These are phyloP conservation scores for Uloborus diversus DNA, from an alignment of 1,140 invertebrate genomes.

Conservation along the genomic window DNA sequence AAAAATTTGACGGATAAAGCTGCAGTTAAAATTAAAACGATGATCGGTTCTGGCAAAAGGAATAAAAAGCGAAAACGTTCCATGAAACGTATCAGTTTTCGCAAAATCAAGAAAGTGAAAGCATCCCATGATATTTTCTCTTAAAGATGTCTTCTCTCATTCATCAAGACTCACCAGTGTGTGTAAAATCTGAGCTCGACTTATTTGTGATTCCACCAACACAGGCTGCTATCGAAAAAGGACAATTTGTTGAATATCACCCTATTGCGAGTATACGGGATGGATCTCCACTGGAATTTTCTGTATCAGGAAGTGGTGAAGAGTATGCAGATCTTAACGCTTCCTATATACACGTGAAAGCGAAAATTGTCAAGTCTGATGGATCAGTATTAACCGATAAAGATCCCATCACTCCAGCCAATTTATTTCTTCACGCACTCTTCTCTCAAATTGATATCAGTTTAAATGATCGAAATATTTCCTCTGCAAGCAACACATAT, in stretches of 20 bases:
- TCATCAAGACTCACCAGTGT: not conserved
- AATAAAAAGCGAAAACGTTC: not conserved
- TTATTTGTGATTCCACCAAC: not conserved
- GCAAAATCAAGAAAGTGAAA: not conserved
- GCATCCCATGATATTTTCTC: not conserved
- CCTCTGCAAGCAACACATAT: not conserved
- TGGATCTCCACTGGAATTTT: slow-evolving; percentile 1
- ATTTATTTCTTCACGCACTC: slow-evolving; percentile 2
- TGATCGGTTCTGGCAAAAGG: not conserved
- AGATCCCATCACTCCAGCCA: not conserved
- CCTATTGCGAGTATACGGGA: not conserved
- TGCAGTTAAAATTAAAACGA: not conserved
- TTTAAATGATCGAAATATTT: not conserved
- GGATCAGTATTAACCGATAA: not conserved
- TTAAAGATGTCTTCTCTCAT: not conserved
- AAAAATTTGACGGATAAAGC: not conserved
- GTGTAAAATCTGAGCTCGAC: not conserved
- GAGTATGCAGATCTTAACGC: not conserved
- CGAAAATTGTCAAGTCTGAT: not conserved
- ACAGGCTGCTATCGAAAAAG: not conserved
- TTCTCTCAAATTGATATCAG: not conserved
- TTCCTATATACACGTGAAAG: slow-evolving; percentile 1
- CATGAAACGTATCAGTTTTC: not conserved
- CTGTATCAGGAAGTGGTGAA: not conserved
- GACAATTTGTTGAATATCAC: not conserved